These are phyloP conservation scores for Spizaetus ornatus DNA, from an alignment of 2,113 vertebrate species.

Conservation along the genomic window DNA sequence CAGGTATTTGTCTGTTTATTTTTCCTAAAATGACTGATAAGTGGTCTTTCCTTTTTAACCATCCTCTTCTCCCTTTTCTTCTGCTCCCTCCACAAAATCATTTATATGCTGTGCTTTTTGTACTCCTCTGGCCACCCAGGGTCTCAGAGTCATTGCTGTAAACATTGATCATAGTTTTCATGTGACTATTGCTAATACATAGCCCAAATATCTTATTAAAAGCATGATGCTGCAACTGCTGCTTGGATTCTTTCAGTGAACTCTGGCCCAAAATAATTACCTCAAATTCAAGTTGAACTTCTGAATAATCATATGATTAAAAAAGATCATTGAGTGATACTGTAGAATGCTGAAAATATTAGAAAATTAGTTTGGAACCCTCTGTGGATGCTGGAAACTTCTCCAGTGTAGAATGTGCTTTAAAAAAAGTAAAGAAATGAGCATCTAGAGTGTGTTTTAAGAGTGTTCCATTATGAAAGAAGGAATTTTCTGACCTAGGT, in stretches of 20 bases:
- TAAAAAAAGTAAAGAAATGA: neutral
- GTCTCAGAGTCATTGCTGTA: neutral
- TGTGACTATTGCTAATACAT: neutral
- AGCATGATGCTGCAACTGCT: neutral
- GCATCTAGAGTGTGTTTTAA: neutral
- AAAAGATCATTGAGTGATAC: neutral
- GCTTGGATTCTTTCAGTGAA: neutral
- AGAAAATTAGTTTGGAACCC: neutral
- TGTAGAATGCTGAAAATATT: neutral
- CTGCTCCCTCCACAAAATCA: neutral
- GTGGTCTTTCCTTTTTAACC: neutral
- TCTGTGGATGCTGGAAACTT: neutral
- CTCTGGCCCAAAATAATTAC: neutral
- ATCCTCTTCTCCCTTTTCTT: neutral
- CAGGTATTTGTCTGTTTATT: neutral
- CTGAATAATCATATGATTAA: neutral
- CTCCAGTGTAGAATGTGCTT: neutral
- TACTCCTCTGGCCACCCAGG: neutral
- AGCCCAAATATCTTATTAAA: neutral
- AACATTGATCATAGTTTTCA: neutral
- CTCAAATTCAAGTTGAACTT: neutral
- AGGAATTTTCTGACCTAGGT: constrained; percentile 55
- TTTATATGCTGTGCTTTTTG: neutral
- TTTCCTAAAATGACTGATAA: neutral
- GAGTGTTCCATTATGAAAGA: neutral